Percentiles rank a stretch among this genome's conserved stretches.
phyloP scores from a whole-genome alignment of 2,888 invertebrate genomes.

The Pseudolycoriella hygida region DNA sequence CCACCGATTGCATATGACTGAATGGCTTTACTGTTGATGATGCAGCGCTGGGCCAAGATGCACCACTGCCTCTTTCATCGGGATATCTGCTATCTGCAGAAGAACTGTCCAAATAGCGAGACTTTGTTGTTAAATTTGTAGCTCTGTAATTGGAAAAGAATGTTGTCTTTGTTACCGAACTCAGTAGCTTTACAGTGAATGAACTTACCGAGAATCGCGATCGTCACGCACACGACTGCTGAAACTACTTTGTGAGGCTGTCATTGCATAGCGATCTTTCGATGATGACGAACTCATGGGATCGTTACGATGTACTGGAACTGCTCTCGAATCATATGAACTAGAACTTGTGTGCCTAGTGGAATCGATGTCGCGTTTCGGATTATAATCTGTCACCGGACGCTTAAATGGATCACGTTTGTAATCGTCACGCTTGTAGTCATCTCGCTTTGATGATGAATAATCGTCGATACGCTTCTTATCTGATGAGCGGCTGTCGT shows the following conservation, averaged over 20 bases:
- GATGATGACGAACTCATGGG: conserved; percentile 3
- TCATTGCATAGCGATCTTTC: conserved; percentile 6
- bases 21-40: conserved; percentile 22
- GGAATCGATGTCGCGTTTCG: background rate
- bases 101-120: conserved; percentile 8
- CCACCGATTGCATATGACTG: conserved; percentile 22
- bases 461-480: conserved; percentile 9
- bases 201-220: background rate
- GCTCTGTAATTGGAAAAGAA: background rate
- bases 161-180: background rate
- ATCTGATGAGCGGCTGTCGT: conserved; percentile 7
- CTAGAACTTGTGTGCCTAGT: background rate
- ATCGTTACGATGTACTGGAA: background rate
- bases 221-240: background rate
- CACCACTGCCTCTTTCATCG: conserved; percentile 14
- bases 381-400: background rate
- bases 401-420: conserved; percentile 16
- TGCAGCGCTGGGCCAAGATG: conserved; percentile 14
- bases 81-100: conserved; percentile 9
- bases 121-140: conserved; percentile 4
- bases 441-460: conserved; percentile 14
- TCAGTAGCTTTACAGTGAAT: background rate
- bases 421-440: conserved; percentile 20
- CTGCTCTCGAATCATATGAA: background rate
- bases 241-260: conserved; percentile 10